Evolutionary conservation across 2,113 vertebrate species (phyloP).

Genomic region (Ploceus nigricollis): DNA sequence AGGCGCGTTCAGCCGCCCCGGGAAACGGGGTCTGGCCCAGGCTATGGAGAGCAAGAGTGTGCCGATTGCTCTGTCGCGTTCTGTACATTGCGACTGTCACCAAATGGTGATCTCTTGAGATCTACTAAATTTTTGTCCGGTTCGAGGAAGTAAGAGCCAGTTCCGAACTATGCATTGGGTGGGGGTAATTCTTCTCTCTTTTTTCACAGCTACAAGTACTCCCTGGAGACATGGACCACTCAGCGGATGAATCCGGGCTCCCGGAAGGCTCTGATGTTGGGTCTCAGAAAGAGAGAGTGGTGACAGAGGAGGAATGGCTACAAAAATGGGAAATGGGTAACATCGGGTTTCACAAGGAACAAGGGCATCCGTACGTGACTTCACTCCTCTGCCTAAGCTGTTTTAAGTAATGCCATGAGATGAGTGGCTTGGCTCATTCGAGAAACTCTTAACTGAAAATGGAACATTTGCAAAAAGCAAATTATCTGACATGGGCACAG

Average conservation of each 20-base stretch:
- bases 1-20: neutral
- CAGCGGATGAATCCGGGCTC: neutral
- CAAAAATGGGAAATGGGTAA: constrained; percentile 73
- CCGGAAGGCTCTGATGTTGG: neutral
- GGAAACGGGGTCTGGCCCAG: neutral
- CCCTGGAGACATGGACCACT: constrained; percentile 10
- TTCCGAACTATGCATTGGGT: rapidly evolving
- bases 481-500: neutral
- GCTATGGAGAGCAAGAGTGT: rapidly evolving
- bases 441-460: neutral
- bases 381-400: neutral
- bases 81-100: rapidly evolving
- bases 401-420: neutral
- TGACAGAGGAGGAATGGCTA: constrained; percentile 80
- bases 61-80: rapidly evolving
- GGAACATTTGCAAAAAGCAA: neutral
- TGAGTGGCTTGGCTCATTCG: rapidly evolving
- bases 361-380: constrained; percentile 76
- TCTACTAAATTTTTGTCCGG: rapidly evolving
- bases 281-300: constrained; percentile 61
- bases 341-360: constrained; percentile 77
- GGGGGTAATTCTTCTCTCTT: neutral
- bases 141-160: neutral
- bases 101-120: neutral
- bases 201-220: neutral